Conservation (phyloP, 2,113 vertebrate species). For the Balaeniceps rex region DNA sequence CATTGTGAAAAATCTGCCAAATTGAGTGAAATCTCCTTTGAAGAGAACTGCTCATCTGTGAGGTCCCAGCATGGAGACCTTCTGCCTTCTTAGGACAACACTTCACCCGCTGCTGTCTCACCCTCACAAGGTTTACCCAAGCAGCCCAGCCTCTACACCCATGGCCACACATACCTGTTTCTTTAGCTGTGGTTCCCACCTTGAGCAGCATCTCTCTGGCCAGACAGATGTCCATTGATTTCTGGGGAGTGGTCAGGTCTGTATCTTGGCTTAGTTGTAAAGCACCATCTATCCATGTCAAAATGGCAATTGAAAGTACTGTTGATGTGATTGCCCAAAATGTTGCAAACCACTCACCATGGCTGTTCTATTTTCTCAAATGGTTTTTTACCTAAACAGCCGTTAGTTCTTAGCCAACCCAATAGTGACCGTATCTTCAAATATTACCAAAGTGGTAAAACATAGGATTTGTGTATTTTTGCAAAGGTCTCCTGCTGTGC, state of each 20-base stretch:
- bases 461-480: neutral
- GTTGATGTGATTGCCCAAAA: neutral
- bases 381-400: neutral
- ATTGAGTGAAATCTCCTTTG: neutral
- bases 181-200: neutral
- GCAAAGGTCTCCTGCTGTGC: neutral
- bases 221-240: rapidly evolving
- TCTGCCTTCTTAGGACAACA: neutral
- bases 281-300: neutral
- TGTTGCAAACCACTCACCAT: neutral
- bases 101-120: neutral
- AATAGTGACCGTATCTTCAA: neutral
- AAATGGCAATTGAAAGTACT: neutral
- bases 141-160: neutral
- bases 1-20: neutral
- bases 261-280: neutral
- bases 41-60: neutral
- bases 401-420: neutral
- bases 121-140: neutral
- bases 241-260: neutral
- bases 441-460: neutral
- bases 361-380: neutral
- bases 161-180: rapidly evolving
- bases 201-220: neutral
- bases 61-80: neutral